Evolutionary conservation across 1,140 invertebrate species (phyloP).

Genomic region (Drosophila nigromelanica): DNA sequence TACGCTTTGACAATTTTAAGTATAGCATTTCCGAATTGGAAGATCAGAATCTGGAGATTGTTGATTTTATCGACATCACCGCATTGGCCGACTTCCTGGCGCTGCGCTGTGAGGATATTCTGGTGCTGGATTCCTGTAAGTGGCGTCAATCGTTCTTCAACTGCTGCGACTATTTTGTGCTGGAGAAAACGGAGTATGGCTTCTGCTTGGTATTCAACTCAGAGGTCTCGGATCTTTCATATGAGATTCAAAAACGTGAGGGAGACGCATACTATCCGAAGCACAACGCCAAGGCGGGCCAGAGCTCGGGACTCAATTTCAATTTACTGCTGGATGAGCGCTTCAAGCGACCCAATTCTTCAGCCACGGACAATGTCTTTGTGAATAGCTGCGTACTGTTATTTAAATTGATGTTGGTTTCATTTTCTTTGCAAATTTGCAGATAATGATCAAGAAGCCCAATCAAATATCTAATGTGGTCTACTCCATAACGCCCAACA

Average conservation of each 20-base stretch:
- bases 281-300: conserved; percentile 70
- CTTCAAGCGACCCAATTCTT: conserved; percentile 54
- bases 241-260: conserved; percentile 25
- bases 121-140: conserved; percentile 42
- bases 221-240: conserved; percentile 42
- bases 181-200: conserved; percentile 71
- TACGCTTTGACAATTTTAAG: conserved; percentile 56
- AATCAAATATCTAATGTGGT: conserved; percentile 58
- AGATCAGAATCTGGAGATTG: conserved; percentile 60
- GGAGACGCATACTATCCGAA: conserved; percentile 57
- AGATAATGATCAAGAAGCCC: conserved; percentile 74
- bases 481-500: conserved; percentile 68
- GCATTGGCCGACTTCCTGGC: conserved; percentile 41
- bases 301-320: conserved; percentile 63
- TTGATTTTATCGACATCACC: conserved; percentile 58
- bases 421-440: not conserved
- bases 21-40: conserved; percentile 47
- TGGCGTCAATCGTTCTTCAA: conserved; percentile 61
- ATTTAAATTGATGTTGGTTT: not conserved
- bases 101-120: conserved; percentile 54
- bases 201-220: conserved; percentile 71
- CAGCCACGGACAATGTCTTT: conserved; percentile 63
- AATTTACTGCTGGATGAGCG: conserved; percentile 43
- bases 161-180: conserved; percentile 66
- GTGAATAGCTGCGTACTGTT: conserved; percentile 13